Evolutionary conservation across 2,888 invertebrate species (phyloP), one percentile per base, ranked within the genome.

Genomic region (Drosophila helvetica): DNA sequence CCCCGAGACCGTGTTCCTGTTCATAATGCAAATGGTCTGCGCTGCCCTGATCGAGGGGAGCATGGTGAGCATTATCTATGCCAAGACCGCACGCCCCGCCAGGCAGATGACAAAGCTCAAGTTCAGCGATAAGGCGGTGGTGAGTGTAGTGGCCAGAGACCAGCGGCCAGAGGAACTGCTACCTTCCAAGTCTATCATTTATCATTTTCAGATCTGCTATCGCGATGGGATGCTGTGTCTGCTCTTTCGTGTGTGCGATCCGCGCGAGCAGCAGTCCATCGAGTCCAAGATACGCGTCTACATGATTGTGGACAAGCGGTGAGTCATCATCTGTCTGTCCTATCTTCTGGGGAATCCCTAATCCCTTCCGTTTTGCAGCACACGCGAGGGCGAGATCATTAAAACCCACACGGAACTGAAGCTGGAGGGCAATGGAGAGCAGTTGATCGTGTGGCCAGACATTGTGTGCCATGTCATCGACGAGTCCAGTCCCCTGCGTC

Each of bases 401-500:
- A 95, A 96, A 91, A 95, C 95, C 86, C 95, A 96, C 82, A 94
- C 94, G 78, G 94, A 95, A 79, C 92, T 97, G 53, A 93, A 94
- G 74, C 90, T 96, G 72, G 93, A 94, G 89, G 94, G 94, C 69
- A 93, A 94, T 55, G 94, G 94, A 0, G 84, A 90, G 68, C 94
- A 96, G 42, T 90, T 94, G 43, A 95, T 97, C 84, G 94, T 97
- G 48, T 98, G 98, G 98, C 98, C 98, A 0, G 95, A 96, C 85
- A 96, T 96, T 1, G 94, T 98, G 10, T 95, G 96, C 12, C 98
- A 98, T 91, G 93, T 94, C 66, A 98, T 98, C 74, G 95, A 96
- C 86, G 93, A 93, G 10, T 90, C 91, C 25, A 97, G 97, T 86
- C 98, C 98, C 0, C 94, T 98, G 52, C 96, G 94, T 91, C 94